These are phyloP conservation scores for Poecilia gillii DNA, from an alignment of 2,797 vertebrate genomes.

Conservation along the genomic window DNA sequence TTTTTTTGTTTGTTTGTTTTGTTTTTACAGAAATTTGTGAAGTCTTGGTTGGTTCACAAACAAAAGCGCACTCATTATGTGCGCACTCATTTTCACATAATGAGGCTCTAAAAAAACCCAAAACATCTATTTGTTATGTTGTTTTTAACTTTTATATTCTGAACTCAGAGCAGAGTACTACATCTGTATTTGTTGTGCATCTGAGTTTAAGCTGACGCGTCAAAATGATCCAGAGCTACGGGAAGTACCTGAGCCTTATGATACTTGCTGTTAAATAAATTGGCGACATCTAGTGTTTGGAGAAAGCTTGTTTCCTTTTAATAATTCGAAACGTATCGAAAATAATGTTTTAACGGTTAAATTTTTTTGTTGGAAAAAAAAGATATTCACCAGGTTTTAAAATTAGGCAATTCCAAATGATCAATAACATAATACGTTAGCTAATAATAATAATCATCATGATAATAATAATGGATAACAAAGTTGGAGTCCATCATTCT, in stretches of 20 bases:
- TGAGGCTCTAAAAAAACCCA: background rate
- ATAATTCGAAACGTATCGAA: background rate
- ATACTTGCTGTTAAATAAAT: background rate
- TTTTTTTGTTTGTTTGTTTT: background rate
- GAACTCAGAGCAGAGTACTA: constrained; percentile 22
- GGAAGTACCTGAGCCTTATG: constrained; percentile 22
- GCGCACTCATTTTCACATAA: background rate
- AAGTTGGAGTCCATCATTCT: too few relatives aligned
- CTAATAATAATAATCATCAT: too few relatives aligned
- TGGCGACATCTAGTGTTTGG: constrained; percentile 38
- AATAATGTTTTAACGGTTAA: background rate
- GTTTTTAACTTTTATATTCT: background rate
- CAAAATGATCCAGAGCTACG: background rate
- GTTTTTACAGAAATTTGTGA: background rate
- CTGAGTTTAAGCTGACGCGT: constrained; percentile 25
- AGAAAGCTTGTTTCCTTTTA: background rate
- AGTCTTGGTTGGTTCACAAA: background rate
- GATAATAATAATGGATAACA: too few relatives aligned
- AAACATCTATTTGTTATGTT: too few relatives aligned
- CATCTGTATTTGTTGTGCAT: constrained; percentile 3
- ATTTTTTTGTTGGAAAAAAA: background rate
- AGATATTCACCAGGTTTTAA: background rate
- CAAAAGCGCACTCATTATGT: background rate
- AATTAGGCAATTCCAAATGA: background rate
- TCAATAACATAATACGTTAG: too few relatives aligned